Conservation (phyloP, 2,113 vertebrate genomes). For the Halichoerus grypus region DNA sequence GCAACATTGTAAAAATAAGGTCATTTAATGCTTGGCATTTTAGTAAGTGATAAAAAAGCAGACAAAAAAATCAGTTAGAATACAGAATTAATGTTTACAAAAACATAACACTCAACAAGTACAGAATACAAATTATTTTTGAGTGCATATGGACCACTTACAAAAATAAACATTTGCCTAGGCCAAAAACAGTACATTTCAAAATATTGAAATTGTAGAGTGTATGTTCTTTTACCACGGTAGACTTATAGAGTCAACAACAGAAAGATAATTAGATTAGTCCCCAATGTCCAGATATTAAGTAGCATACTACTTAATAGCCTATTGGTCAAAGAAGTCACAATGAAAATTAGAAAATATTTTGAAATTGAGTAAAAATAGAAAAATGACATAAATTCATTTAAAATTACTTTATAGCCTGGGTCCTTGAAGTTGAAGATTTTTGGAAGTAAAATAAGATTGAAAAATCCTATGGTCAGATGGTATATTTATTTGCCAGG, state of each 20-base stretch:
- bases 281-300: background rate
- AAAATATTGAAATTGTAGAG: background rate
- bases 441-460: background rate
- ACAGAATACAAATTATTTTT: background rate
- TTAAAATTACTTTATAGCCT: background rate
- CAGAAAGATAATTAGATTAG: background rate
- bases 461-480: background rate
- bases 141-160: background rate
- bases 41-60: background rate
- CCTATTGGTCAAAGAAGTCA: background rate
- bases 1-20: background rate
- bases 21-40: background rate
- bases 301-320: background rate
- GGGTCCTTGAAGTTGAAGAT: background rate
- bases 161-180: background rate
- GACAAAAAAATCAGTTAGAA: background rate
- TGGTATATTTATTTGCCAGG: background rate
- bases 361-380: background rate
- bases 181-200: background rate
- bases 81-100: background rate
- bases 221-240: background rate
- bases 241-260: background rate
- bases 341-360: conserved; percentile 5
- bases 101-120: background rate
- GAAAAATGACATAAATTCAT: background rate